Conservation (phyloP, 2,888 invertebrate species). For the Rosalia funebris region DNA sequence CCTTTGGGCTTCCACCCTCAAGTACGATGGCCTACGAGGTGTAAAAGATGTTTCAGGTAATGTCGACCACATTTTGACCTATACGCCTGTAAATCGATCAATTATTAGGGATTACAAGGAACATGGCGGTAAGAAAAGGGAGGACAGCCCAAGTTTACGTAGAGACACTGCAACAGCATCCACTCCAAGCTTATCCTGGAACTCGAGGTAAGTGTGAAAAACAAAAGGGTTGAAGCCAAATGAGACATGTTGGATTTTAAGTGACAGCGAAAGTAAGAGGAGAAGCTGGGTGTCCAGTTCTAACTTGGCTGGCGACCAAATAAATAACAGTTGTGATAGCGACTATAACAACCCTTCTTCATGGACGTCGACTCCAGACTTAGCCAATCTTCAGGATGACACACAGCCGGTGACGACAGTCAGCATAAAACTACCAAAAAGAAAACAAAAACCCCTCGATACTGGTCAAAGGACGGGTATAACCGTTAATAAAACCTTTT, state of each 20-base stretch:
- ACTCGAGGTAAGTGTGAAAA: constrained; percentile 62
- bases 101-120: constrained; percentile 85
- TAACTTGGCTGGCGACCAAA: constrained; percentile 67
- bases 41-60: constrained; percentile 89
- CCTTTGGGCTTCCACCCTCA: constrained; percentile 95
- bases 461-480: constrained; percentile 65
- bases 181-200: constrained; percentile 80
- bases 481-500: too few species aligned
- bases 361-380: constrained; percentile 87
- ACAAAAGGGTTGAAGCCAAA: too few species aligned
- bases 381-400: constrained; percentile 72
- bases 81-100: too few species aligned
- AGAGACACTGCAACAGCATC: constrained; percentile 75
- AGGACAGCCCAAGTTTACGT: constrained; percentile 68
- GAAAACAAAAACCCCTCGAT: constrained; percentile 72
- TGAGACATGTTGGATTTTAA: constrained; percentile 20
- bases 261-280: constrained; percentile 56
- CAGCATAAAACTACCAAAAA: constrained; percentile 75
- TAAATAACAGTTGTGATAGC: constrained; percentile 44
- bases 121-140: constrained; percentile 80
- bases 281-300: constrained; percentile 83
- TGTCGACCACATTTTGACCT: not conserved
- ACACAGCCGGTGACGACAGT: constrained; percentile 73
- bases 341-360: constrained; percentile 65
- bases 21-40: constrained; percentile 92